Conservation (phyloP, 2,113 vertebrate genomes). For the Mustela nigripes region DNA sequence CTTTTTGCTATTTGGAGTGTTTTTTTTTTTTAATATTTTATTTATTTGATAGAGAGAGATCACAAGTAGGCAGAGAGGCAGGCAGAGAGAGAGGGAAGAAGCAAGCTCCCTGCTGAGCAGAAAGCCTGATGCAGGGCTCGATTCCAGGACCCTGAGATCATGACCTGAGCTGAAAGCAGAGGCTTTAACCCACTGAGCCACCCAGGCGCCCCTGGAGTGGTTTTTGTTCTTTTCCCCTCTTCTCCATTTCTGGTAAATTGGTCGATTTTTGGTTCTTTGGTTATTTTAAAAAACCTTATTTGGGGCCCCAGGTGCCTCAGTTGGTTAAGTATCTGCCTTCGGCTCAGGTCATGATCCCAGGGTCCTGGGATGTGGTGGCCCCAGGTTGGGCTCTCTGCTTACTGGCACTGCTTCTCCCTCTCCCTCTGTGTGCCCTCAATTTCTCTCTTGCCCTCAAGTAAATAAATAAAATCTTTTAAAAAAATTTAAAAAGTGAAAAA, state of each 20-base stretch:
- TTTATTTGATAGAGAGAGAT: no score
- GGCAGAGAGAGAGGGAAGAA: no score
- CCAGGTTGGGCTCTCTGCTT: no score
- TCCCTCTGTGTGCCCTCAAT: neutral
- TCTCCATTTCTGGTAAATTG: neutral
- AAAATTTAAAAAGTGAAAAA: neutral
- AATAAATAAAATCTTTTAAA: neutral
- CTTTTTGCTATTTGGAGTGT: neutral
- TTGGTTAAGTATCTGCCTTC: neutral
- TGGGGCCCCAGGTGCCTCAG: neutral
- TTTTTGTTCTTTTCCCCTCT: neutral
- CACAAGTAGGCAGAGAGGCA: no score
- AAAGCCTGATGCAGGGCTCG: no score
- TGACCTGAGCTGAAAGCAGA: no score
- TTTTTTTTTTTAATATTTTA: neutral
- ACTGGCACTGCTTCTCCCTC: neutral
- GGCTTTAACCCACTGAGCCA: no score
- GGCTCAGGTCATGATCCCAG: neutral
- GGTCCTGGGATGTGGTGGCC: neutral
- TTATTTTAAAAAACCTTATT: constrained; percentile 39
- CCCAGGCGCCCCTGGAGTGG: neutral
- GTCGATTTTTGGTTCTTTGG: neutral
- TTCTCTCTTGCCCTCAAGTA: neutral
- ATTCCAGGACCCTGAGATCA: no score
- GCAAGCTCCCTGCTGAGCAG: no score